phyloP scores from a whole-genome alignment of 2,797 vertebrate species.

The Antennarius maculatus region DNA sequence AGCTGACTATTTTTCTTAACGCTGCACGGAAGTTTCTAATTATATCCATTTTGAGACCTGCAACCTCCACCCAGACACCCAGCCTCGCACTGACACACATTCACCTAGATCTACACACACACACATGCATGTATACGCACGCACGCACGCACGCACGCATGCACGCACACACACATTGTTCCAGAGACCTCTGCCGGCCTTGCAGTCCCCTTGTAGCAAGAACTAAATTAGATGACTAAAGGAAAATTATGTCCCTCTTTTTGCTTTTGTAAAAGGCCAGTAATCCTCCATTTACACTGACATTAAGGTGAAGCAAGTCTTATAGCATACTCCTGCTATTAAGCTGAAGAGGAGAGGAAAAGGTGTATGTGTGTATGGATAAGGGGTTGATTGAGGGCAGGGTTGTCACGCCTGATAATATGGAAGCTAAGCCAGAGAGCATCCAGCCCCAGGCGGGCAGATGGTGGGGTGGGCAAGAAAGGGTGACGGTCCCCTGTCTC shows the following conservation, averaged over 20 bases:
- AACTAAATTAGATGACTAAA: constrained; percentile 81
- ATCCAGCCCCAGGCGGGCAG: constrained; percentile 70
- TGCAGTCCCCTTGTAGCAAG: constrained; percentile 72
- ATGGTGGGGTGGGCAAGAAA: constrained; percentile 77
- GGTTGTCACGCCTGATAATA: constrained; percentile 66
- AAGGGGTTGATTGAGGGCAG: constrained; percentile 71
- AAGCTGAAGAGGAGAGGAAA: constrained; percentile 69
- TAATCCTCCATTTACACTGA: constrained; percentile 81
- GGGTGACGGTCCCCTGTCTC: constrained; percentile 71
- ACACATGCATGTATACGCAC: constrained; percentile 3
- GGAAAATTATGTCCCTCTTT: constrained; percentile 71
- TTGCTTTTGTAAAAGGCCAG: constrained; percentile 74
- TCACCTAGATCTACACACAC: constrained; percentile 23
- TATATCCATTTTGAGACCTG: constrained; percentile 74
- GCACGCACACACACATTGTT: constrained; percentile 16
- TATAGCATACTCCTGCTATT: constrained; percentile 80
- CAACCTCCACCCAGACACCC: constrained; percentile 62
- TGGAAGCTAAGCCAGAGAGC: constrained; percentile 55
- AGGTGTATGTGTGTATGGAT: constrained; percentile 24
- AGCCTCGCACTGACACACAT: constrained; percentile 56
- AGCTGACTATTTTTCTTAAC: constrained; percentile 77
- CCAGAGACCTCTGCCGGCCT: constrained; percentile 50
- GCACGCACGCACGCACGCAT: constrained; percentile 9
- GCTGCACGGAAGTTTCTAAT: constrained; percentile 78
- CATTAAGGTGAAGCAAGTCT: constrained; percentile 76